Evolutionary conservation across 2,888 invertebrate genomes (phyloP).

Genomic region (Ophion costatus): DNA sequence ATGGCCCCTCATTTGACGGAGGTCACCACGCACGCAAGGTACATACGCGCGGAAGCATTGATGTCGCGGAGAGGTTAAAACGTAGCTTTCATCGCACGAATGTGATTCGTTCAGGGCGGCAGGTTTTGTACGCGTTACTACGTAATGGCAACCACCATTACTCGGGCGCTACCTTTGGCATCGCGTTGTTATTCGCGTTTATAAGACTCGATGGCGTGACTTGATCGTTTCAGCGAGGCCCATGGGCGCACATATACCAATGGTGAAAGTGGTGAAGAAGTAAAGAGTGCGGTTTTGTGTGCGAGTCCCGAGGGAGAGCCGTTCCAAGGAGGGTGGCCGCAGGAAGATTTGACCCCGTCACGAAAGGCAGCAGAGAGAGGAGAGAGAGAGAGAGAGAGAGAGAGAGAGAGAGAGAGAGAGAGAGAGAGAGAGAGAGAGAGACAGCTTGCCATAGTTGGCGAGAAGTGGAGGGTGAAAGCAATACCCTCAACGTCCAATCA

Average conservation of each 20-base stretch:
- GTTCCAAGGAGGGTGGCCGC: conserved; percentile 50
- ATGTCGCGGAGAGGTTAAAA: conserved; percentile 38
- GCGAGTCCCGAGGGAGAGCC: conserved; percentile 56
- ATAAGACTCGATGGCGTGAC: conserved; percentile 75
- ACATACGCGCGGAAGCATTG: conserved; percentile 5
- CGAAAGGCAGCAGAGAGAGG: conserved; percentile 50
- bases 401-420: neutral
- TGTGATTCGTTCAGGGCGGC: conserved; percentile 62
- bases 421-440: conserved; percentile 1
- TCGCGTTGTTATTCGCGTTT: conserved; percentile 65
- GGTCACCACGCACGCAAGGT: neutral
- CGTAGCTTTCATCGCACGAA: conserved; percentile 52
- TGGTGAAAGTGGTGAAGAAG: conserved; percentile 52
- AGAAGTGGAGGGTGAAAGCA: conserved; percentile 46
- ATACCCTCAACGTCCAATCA: conserved; percentile 41
- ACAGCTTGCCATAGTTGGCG: neutral
- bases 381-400: neutral
- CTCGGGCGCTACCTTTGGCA: conserved; percentile 47
- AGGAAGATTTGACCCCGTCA: conserved; percentile 65
- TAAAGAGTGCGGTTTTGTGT: conserved; percentile 40
- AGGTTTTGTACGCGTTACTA: conserved; percentile 65
- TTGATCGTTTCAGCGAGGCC: conserved; percentile 69
- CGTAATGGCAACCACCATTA: conserved; percentile 73
- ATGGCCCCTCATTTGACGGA: neutral
- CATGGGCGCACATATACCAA: conserved; percentile 27